Evolutionary conservation across 2,888 invertebrate species (phyloP).

Genomic region (Mystacides longicornis): DNA sequence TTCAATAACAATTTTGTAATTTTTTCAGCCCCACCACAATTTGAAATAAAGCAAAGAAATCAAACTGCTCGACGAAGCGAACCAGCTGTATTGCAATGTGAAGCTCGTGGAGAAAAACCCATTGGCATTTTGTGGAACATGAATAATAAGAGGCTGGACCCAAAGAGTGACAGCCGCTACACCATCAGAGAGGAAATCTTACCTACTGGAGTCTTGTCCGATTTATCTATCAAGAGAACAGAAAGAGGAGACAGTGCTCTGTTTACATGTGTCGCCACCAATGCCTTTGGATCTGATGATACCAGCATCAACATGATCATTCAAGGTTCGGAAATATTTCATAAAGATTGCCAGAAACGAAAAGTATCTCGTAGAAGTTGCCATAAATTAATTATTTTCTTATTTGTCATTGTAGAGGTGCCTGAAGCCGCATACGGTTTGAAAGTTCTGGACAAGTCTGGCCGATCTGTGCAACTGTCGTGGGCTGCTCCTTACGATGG

Average conservation of each 20-base stretch:
- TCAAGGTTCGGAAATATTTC: constrained; percentile 55
- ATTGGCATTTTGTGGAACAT: constrained; percentile 93
- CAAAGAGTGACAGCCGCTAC: constrained; percentile 80
- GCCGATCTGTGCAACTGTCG: constrained; percentile 80
- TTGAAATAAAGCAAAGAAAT: constrained; percentile 84
- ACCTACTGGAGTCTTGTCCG: constrained; percentile 80
- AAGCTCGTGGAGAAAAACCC: constrained; percentile 90
- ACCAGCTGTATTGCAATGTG: constrained; percentile 84
- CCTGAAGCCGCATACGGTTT: constrained; percentile 85
- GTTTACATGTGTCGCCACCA: constrained; percentile 88
- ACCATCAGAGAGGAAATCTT: constrained; percentile 82
- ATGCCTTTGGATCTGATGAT: constrained; percentile 89
- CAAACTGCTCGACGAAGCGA: constrained; percentile 87
- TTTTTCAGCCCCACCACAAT: constrained; percentile 76
- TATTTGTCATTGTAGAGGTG: constrained; percentile 53
- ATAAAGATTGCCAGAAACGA: not conserved
- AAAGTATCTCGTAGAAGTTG: not conserved
- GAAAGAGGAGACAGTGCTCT: constrained; percentile 84
- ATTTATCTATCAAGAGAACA: constrained; percentile 81
- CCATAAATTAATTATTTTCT: too few species aligned
- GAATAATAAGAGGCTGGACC: constrained; percentile 86
- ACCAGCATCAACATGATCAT: constrained; percentile 94
- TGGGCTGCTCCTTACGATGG: constrained; percentile 92
- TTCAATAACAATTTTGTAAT: not conserved
- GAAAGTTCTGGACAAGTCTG: constrained; percentile 85